phyloP scores from a whole-genome alignment of 2,797 vertebrate species.

The Eleutherodactylus coqui region DNA sequence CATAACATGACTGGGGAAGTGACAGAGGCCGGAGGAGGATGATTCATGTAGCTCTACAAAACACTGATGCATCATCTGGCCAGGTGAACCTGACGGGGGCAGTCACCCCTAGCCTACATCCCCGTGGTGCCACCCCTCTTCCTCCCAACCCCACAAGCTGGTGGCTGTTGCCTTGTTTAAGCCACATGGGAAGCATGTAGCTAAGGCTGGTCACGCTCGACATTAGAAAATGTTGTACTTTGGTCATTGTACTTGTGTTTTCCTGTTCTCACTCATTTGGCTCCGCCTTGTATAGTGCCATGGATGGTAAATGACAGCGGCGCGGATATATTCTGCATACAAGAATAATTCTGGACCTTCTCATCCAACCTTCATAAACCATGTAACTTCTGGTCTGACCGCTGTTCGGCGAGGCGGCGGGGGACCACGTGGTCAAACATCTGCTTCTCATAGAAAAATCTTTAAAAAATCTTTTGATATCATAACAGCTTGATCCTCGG shows the following conservation, averaged over 20 bases:
- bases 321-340: not conserved
- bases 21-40: too few species aligned
- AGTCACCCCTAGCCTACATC: too few species aligned
- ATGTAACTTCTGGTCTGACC: not conserved
- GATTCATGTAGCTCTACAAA: too few species aligned
- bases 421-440: conserved; percentile 49
- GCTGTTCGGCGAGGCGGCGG: not conserved
- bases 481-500: conserved; percentile 60
- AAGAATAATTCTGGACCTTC: not conserved
- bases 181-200: too few species aligned
- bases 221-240: not conserved
- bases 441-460: conserved; percentile 57
- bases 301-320: not conserved
- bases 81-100: too few species aligned
- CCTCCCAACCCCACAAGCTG: too few species aligned
- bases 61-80: too few species aligned
- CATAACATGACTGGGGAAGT: too few species aligned
- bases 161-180: too few species aligned
- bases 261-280: not conserved
- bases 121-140: too few species aligned
- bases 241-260: not conserved
- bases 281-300: not conserved
- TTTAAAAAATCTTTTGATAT: conserved; percentile 63
- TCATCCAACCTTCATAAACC: not conserved
- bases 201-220: not conserved